Base-by-base conservation (phyloP, 2,113 vertebrate species). In the Stigmatopora argus region DNA sequence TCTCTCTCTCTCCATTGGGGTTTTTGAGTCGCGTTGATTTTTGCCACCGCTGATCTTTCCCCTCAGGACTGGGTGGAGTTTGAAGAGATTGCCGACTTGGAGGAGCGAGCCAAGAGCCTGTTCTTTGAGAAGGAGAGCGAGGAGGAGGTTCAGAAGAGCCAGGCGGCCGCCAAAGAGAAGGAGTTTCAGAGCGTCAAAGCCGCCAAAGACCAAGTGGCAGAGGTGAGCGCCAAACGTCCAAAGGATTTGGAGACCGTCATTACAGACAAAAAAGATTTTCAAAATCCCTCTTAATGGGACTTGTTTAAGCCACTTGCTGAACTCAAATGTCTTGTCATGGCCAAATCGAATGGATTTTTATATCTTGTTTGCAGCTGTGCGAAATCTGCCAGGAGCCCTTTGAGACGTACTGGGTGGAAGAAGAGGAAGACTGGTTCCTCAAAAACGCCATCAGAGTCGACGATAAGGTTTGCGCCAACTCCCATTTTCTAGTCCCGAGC, bases 41-140 rank as follows among this genome's bases (percentile, higher is more conserved):
- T 41, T 21, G 46, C 26, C 26, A 0, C 3, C 13, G 23, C 1
- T 14, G 26, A 31, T 26, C 14, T 55, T 65, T 52, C 7, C n/a
- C n/a, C n/a, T 21, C 67, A 99, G 97, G 97, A 99, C 82, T 99
- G 97, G 97, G 93, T 98, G 46, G 97, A 98, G 86, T 99, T 98
- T 78, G 97, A 98, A 85, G 97, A 99, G 91, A 98, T 99, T 75
- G 96, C 97, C 0, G 97, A 99, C 83, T 82, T 99, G 35, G 97
- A 99, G 83, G 97, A 99, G 70, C 92, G 97, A 57, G 95, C 96
- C 56, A 98, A 98, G 83, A 98, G 96, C 74, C 92, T 94, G 62
- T 99, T 98, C 85, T 99, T 99, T 73, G 97, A 99, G 89, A 98
- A 98, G 80, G 96, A 93, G 41, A 94, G 94, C 0, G 96, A 99